Conservation (phyloP, 2,797 vertebrate genomes). For the Hippopotamyrus pictus region DNA sequence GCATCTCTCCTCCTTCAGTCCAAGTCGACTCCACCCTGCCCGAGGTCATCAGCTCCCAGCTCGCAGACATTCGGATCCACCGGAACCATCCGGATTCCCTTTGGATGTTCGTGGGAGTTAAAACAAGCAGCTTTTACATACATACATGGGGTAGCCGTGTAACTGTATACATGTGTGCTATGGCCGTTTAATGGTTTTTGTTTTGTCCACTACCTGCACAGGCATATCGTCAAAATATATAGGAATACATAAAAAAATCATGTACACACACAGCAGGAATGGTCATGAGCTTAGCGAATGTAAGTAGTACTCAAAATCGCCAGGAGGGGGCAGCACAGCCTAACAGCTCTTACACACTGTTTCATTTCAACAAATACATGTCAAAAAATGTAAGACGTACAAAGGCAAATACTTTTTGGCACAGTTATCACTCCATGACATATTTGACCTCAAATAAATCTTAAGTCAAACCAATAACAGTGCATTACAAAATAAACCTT, state of each 20-base stretch:
- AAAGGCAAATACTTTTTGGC: slow-evolving; percentile 64
- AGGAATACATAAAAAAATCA: slow-evolving; percentile 33
- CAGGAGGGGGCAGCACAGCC: slow-evolving; percentile 68
- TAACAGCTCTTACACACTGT: background rate
- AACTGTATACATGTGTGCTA: background rate
- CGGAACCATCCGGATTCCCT: background rate
- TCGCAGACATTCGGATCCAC: background rate
- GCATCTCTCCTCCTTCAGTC: background rate
- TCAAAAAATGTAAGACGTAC: slow-evolving; percentile 56
- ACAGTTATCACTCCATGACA: slow-evolving; percentile 54
- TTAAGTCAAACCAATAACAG: slow-evolving; percentile 44
- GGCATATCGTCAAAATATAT: slow-evolving; percentile 52
- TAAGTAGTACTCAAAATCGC: slow-evolving; percentile 72
- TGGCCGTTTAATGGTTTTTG: background rate
- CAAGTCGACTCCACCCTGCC: background rate
- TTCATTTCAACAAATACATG: slow-evolving; percentile 60
- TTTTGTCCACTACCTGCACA: slow-evolving; percentile 18
- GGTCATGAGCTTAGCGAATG: slow-evolving; percentile 49
- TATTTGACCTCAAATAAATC: slow-evolving; percentile 59
- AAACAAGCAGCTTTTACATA: background rate
- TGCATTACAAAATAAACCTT: slow-evolving; percentile 1
- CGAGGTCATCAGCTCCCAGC: background rate
- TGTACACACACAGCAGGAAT: slow-evolving; percentile 45
- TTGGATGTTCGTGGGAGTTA: background rate
- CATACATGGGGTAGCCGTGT: background rate